Evolutionary conservation across 2,797 vertebrate species (phyloP), one percentile per base, ranked within the genome.

Genomic region (Rhyacichthys aspro): DNA sequence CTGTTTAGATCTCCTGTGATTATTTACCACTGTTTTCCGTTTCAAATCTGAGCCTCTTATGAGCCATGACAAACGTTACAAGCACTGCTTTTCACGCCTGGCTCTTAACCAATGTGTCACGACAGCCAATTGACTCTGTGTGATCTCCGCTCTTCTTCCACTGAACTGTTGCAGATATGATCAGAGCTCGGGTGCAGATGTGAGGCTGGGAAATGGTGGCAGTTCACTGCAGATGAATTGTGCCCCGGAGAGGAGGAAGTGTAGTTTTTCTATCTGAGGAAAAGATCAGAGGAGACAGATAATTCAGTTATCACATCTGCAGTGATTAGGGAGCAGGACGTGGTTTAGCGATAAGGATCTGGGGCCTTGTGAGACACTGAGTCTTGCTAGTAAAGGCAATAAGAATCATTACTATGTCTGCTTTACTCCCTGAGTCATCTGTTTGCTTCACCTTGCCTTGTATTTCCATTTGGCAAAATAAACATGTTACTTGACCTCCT

Each of bases 271-370:
- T 85, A 90, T 92, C 88, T 76, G 84, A 79, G 63, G 70, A 76
- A 81, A 79, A 80, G 83, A 91, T 93, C 86, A 86, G 85, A 87
- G 86, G 76, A 88, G 78, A 84, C 49, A 65, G 85, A 88, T 91
- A 89, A 91, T 91, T 88, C 76, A 75, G 76, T 91, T 89, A 89
- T 92, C 89, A 86, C 89, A 88, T 90, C 86, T 74, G 81, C 65
- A 19, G 77, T 83, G 82, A 90, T 92, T 87, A 89, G 63, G 58
- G 65, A 46, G 75, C 85, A 86, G 86, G 88, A 89, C 58, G 71
- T 55, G 58, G 70, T 74, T 80, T 81, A 37, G 72, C 33, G 88
- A 90, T 89, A 88, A 70, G 72, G 70, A 91, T 89, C 87, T 85
- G 74, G 17, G 49, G 72, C 55, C 66, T 76, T 82, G 78, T 83